Percentiles rank a stretch among this genome's conserved stretches.
These are phyloP conservation scores for Xylocampa areola DNA, from an alignment of 2,888 invertebrate genomes.

Conservation along the genomic window DNA sequence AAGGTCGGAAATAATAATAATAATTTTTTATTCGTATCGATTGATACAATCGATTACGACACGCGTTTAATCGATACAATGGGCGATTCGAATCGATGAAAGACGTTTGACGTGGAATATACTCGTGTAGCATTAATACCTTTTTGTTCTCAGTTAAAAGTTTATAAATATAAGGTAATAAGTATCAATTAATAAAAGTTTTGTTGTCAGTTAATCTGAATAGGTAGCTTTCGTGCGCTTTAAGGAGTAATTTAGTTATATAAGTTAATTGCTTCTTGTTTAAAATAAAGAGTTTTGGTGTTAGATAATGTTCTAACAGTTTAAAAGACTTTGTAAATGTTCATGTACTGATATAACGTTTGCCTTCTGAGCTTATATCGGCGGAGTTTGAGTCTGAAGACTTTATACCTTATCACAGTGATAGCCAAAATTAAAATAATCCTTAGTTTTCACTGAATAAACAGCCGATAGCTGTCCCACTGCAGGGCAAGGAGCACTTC, in stretches of 20 bases:
- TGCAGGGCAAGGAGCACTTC: no score
- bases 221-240: conserved; percentile 49
- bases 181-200: conserved; percentile 32
- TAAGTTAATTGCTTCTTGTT: conserved; percentile 34
- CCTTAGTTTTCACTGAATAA: no score
- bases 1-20: conserved; percentile 85
- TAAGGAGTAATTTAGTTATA: conserved; percentile 47
- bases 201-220: conserved; percentile 37
- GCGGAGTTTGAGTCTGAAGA: no score
- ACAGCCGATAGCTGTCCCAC: no score
- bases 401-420: no score
- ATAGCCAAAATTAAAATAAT: no score
- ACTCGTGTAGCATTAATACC: conserved; percentile 62
- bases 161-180: conserved; percentile 58
- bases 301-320: conserved; percentile 1
- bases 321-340: no score
- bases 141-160: conserved; percentile 51
- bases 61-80: conserved; percentile 81
- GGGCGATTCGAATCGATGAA: conserved; percentile 78
- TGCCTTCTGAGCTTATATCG: no score
- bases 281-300: conserved; percentile 10
- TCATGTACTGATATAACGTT: neutral
- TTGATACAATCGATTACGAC: conserved; percentile 81
- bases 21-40: conserved; percentile 68
- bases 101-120: conserved; percentile 71